Evolutionary conservation across 2,113 vertebrate species (phyloP).

Genomic region (Bubo blakistoni): DNA sequence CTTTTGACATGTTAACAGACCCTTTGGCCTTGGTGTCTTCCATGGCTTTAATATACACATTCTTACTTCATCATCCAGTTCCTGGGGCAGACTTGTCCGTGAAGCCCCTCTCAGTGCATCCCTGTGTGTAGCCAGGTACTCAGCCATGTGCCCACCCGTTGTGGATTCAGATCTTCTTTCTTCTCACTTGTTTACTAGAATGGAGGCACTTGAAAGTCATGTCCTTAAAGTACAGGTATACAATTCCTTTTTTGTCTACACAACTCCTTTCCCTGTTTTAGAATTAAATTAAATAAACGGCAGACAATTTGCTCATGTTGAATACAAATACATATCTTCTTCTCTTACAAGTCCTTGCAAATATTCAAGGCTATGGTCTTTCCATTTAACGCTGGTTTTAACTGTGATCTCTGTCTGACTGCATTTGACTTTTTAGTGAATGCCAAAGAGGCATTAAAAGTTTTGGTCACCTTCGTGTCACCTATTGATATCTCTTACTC

Average conservation of each 20-base stretch:
- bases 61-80: not conserved
- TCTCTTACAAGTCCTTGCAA: not conserved
- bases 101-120: not conserved
- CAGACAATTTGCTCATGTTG: not conserved
- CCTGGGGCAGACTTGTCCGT: fast-evolving
- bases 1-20: not conserved
- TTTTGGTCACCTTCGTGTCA: not conserved
- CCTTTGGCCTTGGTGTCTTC: not conserved
- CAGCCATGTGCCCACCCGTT: not conserved
- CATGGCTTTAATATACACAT: not conserved
- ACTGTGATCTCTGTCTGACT: not conserved
- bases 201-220: not conserved
- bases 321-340: not conserved
- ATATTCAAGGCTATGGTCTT: not conserved
- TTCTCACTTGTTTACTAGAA: not conserved
- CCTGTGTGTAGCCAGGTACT: no score
- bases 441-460: not conserved
- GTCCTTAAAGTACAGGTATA: not conserved
- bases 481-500: not conserved
- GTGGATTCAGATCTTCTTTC: not conserved
- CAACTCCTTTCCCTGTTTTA: not conserved
- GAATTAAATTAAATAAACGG: not conserved
- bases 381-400: not conserved
- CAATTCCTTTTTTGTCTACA: not conserved
- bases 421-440: not conserved